Percentiles rank a stretch among this genome's conserved stretches.
Evolutionary conservation across 2,888 invertebrate genomes (phyloP).

Genomic region (Lingula anatina): DNA sequence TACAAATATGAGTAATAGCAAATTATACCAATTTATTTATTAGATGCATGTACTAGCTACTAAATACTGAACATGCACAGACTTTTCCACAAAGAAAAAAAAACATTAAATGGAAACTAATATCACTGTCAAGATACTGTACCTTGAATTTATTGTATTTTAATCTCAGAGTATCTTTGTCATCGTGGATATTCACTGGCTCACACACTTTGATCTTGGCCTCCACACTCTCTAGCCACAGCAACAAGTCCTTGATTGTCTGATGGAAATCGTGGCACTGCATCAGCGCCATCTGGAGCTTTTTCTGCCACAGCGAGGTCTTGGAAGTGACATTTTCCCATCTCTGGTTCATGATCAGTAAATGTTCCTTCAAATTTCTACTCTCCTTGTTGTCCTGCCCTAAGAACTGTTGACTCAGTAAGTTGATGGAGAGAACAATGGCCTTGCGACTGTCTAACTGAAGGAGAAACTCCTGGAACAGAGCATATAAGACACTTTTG

Average conservation of each 20-base stretch:
- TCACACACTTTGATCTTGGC: slow-evolving; percentile 72
- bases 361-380: slow-evolving; percentile 20
- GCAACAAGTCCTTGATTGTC: slow-evolving; percentile 73
- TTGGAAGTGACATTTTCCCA: slow-evolving; percentile 78
- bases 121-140: no score
- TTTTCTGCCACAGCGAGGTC: slow-evolving; percentile 71
- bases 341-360: slow-evolving; percentile 60
- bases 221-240: slow-evolving; percentile 75
- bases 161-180: slow-evolving; percentile 60
- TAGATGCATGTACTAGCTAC: no score
- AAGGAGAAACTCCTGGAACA: slow-evolving; percentile 80
- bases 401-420: slow-evolving; percentile 62
- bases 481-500: no score
- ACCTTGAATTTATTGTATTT: slow-evolving; percentile 68
- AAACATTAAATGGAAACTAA: no score
- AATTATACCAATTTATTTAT: no score
- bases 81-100: no score
- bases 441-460: slow-evolving; percentile 88
- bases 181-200: slow-evolving; percentile 73
- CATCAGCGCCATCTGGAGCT: slow-evolving; percentile 74
- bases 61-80: no score
- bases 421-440: slow-evolving; percentile 79
- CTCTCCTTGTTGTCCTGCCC: slow-evolving; percentile 25
- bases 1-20: no score
- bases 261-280: slow-evolving; percentile 61